phyloP scores from a whole-genome alignment of 2,113 vertebrate species.

The Coryphaenoides rupestris region DNA sequence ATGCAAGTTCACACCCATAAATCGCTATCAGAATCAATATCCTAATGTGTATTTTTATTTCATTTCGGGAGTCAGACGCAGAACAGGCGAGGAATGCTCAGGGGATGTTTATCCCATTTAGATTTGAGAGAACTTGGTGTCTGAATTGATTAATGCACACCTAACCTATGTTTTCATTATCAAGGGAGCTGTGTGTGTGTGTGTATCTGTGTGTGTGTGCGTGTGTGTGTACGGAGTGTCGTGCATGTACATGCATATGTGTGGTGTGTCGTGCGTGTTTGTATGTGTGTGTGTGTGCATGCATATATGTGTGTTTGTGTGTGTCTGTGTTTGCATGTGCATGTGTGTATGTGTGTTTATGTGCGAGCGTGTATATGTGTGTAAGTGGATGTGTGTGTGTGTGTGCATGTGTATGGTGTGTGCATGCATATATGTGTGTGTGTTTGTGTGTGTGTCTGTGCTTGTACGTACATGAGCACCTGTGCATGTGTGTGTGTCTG shows the following conservation, averaged over 20 bases:
- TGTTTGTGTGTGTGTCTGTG: too few relatives aligned
- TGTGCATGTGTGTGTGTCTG: background rate
- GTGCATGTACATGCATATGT: too few relatives aligned
- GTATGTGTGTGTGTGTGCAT: too few relatives aligned
- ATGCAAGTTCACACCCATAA: constrained; percentile 28
- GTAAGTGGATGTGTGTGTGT: too few relatives aligned
- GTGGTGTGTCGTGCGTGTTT: too few relatives aligned
- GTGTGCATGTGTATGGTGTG: too few relatives aligned
- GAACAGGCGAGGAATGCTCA: constrained; percentile 70
- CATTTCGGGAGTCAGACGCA: constrained; percentile 57
- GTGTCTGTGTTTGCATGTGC: too few relatives aligned
- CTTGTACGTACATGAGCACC: too few relatives aligned
- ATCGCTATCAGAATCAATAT: constrained; percentile 58
- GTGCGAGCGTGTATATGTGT: constrained; percentile 5
- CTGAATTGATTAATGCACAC: constrained; percentile 72
- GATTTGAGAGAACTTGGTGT: constrained; percentile 67
- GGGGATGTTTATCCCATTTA: constrained; percentile 72
- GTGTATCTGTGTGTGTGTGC: background rate
- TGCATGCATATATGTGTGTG: too few relatives aligned
- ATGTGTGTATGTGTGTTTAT: constrained; percentile 2
- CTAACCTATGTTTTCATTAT: constrained; percentile 76
- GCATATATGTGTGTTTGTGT: too few relatives aligned
- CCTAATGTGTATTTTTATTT: constrained; percentile 66
- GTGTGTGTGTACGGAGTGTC: background rate
- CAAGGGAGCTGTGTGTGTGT: constrained; percentile 29